Evolutionary conservation across 37 sponge, comb jelly and placozoan genomes (phyloP), one percentile per base, ranked within the genome.

Genomic region (Eunapius fragilis): DNA sequence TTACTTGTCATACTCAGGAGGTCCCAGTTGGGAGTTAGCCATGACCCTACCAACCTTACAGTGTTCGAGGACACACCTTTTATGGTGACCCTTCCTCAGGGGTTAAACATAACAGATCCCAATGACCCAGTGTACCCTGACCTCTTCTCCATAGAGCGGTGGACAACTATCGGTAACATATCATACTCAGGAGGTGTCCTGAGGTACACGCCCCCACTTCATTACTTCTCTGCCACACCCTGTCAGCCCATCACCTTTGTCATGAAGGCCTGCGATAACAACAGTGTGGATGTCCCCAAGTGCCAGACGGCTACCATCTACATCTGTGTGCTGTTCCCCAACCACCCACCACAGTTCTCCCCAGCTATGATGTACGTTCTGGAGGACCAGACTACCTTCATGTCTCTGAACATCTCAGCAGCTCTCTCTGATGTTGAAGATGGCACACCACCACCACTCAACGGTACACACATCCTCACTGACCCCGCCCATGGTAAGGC

Each of bases 391-490:
- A 19, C 49, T 12, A 77, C 76, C 79, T 85, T 25, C 41, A 41
- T 6, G 6, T 9, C 41, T 41, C 6, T 41, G 41, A 41, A 41
- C 41, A 89, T 96, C 41, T 89, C 70, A 37, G 58, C 68, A 10
- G 26, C 80, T 24, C 85, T 89, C 35, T 85, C 76, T 31, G 97
- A 96, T 76, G 94, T 94, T 25, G 97, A 96, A 76, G 97, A 96
- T 22, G 86, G 81, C 13, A 74, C 36, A 19, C 87, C 88, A 1
- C 87, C 88, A 1, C 32, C 70, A 3, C 41, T 41, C 3, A 83
- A 80, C 38, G 73, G 94, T 34, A 49, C 33, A 0, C 36, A 92
- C 0, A 37, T 88, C 2, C 80, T 70, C 0, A 91, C 97, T 25
- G 27, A 37, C 49, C 86, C 97, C 37, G 45, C 41, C 19, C 34